Evolutionary conservation across 1,140 invertebrate species (phyloP), one percentile per base, ranked within the genome.

Genomic region (Formica exsecta): DNA sequence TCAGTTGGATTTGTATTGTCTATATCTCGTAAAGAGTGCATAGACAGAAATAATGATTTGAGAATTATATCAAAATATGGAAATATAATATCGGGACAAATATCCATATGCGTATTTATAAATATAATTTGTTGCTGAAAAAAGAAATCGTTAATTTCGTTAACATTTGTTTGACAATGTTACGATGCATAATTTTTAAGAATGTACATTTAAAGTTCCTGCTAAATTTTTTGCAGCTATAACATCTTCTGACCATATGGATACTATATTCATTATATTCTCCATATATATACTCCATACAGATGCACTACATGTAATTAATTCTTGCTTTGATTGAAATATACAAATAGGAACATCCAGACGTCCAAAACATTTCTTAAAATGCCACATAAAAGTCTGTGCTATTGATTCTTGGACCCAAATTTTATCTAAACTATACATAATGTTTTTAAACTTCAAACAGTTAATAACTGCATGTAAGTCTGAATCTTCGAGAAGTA

Each of bases 171-270:
- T 54, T 64, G 3, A 6, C 7, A 65, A 29, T 62, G 61, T 6
- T 75, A 5, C 41, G 9, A 11, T 29, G 13, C 11, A 29, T 5
- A 38, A 61, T 62, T 41, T 8, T 44, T 44, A 11, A 41, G 44
- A 38, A 9, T 16, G 11, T 62, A 76, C 73, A 62, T 76, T 57
- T 76, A 76, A 76, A 19, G 57, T 44, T 29, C n/a, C 13, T 41
- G 73, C 73, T 61, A 76, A 76, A 61, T 29, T 41, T 29, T 41
- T 76, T 19, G 73, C 73, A 29, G 73, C 36, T 22, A 19, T 16
- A 61, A 76, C 41, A 41, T 76, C 36, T 41, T 76, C 73, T 11
- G 57, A 41, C 73, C 73, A 76, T 62, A 76, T 62, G 6, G 73
- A 76, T 1, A 9, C 29, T 62, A 62, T 16, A 5, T 61, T 62